Percentiles rank a stretch among this genome's conserved stretches.
These are phyloP conservation scores for Eupithecia vulgata DNA, from an alignment of 2,888 invertebrate species.

Conservation along the genomic window DNA sequence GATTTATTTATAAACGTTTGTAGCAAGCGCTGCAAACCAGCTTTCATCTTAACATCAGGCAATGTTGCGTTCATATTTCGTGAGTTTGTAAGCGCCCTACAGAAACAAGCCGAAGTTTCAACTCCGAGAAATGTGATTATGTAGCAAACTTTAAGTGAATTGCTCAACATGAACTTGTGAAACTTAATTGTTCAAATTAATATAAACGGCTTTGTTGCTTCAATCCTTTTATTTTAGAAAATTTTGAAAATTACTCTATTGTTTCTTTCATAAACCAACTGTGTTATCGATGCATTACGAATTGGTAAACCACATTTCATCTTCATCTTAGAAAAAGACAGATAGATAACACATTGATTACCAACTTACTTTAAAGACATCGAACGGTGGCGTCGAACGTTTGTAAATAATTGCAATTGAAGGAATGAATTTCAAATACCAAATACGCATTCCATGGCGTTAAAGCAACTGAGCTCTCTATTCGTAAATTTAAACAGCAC, in stretches of 20 bases:
- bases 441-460: no score
- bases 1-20: neutral
- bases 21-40: conserved; percentile 39
- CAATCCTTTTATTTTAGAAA: neutral
- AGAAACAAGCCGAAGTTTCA: conserved; percentile 61
- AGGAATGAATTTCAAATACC: no score
- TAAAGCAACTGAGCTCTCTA: no score
- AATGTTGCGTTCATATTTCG: conserved; percentile 56
- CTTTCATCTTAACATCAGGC: conserved; percentile 3
- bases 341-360: neutral
- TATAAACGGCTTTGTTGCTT: conserved; percentile 65
- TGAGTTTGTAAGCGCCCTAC: conserved; percentile 49
- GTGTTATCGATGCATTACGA: neutral
- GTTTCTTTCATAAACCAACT: neutral
- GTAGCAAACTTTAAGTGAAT: conserved; percentile 75
- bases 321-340: neutral
- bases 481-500: no score
- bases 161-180: conserved; percentile 73
- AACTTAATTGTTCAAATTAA: conserved; percentile 71
- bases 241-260: neutral
- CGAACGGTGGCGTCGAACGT: no score
- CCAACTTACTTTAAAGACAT: neutral
- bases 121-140: conserved; percentile 74
- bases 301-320: neutral
- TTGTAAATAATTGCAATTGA: no score